phyloP scores from a whole-genome alignment of 2,113 vertebrate species.

The Dicentrarchus labrax region DNA sequence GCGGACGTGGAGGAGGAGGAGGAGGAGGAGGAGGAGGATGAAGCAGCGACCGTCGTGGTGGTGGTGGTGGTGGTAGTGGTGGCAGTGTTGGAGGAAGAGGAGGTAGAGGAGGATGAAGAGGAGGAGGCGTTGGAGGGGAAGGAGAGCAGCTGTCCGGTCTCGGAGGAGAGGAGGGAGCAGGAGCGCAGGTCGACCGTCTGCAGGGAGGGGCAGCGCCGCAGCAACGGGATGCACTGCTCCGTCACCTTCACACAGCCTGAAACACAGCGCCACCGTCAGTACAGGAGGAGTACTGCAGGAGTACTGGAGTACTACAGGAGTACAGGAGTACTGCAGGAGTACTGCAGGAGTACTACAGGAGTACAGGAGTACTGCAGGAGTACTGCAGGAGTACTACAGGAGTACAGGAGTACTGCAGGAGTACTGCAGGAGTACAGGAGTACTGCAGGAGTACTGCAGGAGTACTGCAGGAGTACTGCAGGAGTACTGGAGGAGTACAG shows the following conservation, averaged over 20 bases:
- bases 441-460: too few relatives aligned
- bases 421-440: too few relatives aligned
- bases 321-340: too few relatives aligned
- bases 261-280: neutral
- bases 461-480: too few relatives aligned
- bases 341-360: too few relatives aligned
- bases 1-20: conserved; percentile 74
- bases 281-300: too few relatives aligned
- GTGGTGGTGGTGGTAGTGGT: conserved; percentile 74
- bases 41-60: conserved; percentile 74
- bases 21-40: conserved; percentile 64
- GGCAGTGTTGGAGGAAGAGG: conserved; percentile 75
- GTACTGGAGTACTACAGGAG: too few relatives aligned
- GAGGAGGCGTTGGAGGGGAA: conserved; percentile 75
- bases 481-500: too few relatives aligned
- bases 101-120: conserved; percentile 67
- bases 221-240: conserved; percentile 88
- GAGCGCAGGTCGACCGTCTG: conserved; percentile 89
- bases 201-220: conserved; percentile 89
- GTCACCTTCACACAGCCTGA: conserved; percentile 91
- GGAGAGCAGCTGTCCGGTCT: conserved; percentile 87
- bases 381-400: too few relatives aligned
- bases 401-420: too few relatives aligned
- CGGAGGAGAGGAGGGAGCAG: conserved; percentile 87
- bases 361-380: too few relatives aligned